Base-by-base conservation (phyloP, 1,140 invertebrate species). In the Oreohelix idahoensis region DNA sequence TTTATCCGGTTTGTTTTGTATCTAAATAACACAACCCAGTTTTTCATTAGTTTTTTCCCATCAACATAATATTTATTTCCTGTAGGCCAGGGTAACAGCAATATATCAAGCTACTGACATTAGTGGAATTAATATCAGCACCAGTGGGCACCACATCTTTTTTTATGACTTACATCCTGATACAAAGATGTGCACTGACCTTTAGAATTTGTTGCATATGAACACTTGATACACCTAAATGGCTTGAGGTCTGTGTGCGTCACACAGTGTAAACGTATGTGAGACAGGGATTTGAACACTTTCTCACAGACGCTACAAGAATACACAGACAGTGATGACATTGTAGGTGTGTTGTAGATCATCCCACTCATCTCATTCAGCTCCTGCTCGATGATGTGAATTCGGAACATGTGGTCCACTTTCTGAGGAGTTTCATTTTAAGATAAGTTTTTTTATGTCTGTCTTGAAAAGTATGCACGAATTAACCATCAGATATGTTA, bases 161-260 rank as follows among this genome's bases (percentile, higher is more conserved):
- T n/a, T n/a, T n/a, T n/a, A n/a, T n/a, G n/a, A n/a, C n/a, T n/a
- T n/a, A n/a, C n/a, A 45, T 45, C 42, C 5, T 5, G 42, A 45
- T 15, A 5, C 42, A 45, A 15, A 45, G 5, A 45, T 45, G 42
- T 45, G 5, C 11, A 66, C 63, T 85, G 79, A 92, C 91, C 92
- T 89, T 92, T 92, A 26, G 90, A 88, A 83, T 93, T 93, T 32
- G 90, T 89, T 17, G 85, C 38, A 87, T 90, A 93, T 13, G 85
- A 51, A 86, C 92, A 93, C 81, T 92, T 90, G n/a, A 87, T 86
- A 86, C 92, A 93, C 35, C 90, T 90, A 86, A 92, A 93, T 17
- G 92, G 92, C 53, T 91, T 92, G 0, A 92, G 76, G 79, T 93
- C 88, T 32, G 92, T 93, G 85, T 93, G 92, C 53, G 87, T 92